phyloP scores from a whole-genome alignment of 2,113 vertebrate genomes.

The Hippocampus zosterae region DNA sequence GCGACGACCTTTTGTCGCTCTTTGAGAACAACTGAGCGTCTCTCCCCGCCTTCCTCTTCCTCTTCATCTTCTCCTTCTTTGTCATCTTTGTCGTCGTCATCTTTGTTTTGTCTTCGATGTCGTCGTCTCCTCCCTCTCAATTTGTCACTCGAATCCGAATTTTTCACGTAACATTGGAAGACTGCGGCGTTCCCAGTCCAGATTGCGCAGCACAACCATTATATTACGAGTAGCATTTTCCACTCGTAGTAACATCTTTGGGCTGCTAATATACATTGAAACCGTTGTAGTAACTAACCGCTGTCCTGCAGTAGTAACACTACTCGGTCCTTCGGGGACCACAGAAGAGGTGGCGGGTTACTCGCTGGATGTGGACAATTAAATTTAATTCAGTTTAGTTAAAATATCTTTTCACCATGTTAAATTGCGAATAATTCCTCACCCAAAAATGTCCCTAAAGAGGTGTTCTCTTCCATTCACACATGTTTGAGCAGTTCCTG shows the following conservation, averaged over 20 bases:
- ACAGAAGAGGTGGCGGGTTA: too few species aligned
- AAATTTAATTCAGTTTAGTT: too few species aligned
- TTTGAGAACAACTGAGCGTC: constrained; percentile 85
- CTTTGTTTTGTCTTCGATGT: not conserved
- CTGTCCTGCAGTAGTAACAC: too few species aligned
- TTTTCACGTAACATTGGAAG: not conserved
- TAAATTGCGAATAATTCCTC: too few species aligned
- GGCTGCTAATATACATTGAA: not conserved
- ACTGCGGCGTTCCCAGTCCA: not conserved
- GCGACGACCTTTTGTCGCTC: constrained; percentile 87
- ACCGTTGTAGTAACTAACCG: too few species aligned
- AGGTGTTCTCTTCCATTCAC: too few species aligned
- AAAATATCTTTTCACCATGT: too few species aligned
- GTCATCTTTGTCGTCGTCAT: not conserved
- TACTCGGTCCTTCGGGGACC: too few species aligned
- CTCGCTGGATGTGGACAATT: too few species aligned
- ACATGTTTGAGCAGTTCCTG: too few species aligned
- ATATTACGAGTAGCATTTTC: not conserved
- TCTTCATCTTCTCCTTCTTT: not conserved
- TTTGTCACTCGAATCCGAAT: not conserved
- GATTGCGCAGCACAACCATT: not conserved
- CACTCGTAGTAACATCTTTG: not conserved
- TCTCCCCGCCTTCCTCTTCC: not conserved
- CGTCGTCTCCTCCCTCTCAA: not conserved
- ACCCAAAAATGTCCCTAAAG: too few species aligned